A percentile compares a stretch with the other conserved stretches of the same genome.
phyloP scores from a whole-genome alignment of 2,113 vertebrate species.

The Hipposideros armiger region DNA sequence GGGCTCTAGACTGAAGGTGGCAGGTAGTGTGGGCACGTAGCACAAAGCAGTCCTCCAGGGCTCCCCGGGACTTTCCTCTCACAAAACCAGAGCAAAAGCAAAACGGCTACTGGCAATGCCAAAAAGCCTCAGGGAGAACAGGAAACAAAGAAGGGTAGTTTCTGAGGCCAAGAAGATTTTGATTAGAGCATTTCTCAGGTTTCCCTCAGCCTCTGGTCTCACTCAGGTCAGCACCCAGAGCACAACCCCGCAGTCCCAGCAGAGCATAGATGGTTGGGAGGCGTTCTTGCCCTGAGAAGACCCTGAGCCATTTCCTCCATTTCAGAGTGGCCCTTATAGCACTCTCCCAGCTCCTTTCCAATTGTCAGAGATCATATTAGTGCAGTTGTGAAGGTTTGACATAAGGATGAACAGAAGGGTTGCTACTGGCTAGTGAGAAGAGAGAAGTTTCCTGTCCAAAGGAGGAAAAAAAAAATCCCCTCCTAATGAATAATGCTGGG shows the following conservation, averaged over 20 bases:
- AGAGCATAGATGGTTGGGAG: neutral
- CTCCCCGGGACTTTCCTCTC: neutral
- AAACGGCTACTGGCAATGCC: conserved; percentile 58
- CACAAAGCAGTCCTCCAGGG: neutral
- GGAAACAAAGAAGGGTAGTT: conserved; percentile 58
- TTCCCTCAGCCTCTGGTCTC: conserved; percentile 52
- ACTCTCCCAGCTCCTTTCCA: conserved; percentile 77
- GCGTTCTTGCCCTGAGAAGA: conserved; percentile 13
- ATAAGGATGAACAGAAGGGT: conserved; percentile 90
- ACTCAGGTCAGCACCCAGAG: conserved; percentile 21
- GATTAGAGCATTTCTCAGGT: conserved; percentile 69
- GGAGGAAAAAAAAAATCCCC: conserved; percentile 80
- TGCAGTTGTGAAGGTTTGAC: conserved; percentile 84
- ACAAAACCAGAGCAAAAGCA: conserved; percentile 62
- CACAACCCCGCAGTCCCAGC: neutral
- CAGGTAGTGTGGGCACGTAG: neutral
- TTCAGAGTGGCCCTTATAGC: conserved; percentile 69
- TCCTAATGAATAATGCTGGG: conserved; percentile 82
- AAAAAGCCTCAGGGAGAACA: conserved; percentile 69
- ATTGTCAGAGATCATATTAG: conserved; percentile 87
- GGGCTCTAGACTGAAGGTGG: neutral
- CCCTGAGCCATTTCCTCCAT: conserved; percentile 65
- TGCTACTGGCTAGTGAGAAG: conserved; percentile 88
- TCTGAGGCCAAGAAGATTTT: conserved; percentile 60
- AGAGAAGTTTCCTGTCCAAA: conserved; percentile 87